Evolutionary conservation across 2,797 vertebrate species (phyloP).

Genomic region (Arnoldichthys spilopterus): DNA sequence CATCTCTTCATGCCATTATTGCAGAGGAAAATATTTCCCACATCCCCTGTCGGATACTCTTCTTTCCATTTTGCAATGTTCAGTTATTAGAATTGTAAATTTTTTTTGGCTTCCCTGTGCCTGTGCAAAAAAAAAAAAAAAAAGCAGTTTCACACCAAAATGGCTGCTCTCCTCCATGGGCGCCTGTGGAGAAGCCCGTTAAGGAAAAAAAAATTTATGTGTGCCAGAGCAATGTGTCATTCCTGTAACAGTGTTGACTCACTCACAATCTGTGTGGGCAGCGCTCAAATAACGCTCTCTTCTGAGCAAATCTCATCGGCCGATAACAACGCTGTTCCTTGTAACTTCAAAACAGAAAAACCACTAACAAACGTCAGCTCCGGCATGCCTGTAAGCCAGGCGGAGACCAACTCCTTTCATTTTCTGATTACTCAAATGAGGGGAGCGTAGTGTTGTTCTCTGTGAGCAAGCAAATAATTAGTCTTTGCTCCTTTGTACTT

Average conservation of each 20-base stretch:
- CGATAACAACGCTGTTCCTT: conserved; percentile 32
- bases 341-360: conserved; percentile 14
- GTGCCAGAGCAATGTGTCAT: conserved; percentile 70
- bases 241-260: conserved; percentile 71
- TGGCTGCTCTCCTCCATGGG: conserved; percentile 29
- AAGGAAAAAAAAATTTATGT: conserved; percentile 48
- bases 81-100: conserved; percentile 24
- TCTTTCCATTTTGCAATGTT: neutral
- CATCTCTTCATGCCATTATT: neutral
- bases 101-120: neutral
- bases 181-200: conserved; percentile 51
- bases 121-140: neutral
- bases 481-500: conserved; percentile 14
- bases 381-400: conserved; percentile 32
- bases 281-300: conserved; percentile 72
- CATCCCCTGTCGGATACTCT: neutral
- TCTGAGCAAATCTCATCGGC: conserved; percentile 63
- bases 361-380: conserved; percentile 37
- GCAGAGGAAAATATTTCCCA: neutral
- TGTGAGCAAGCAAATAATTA: conserved; percentile 44
- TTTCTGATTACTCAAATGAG: conserved; percentile 51
- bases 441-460: neutral
- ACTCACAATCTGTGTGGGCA: conserved; percentile 76
- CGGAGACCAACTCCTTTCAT: conserved; percentile 29
- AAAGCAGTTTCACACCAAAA: conserved; percentile 13